These are phyloP conservation scores for Callipepla squamata DNA, from an alignment of 2,113 vertebrate species.

Conservation along the genomic window DNA sequence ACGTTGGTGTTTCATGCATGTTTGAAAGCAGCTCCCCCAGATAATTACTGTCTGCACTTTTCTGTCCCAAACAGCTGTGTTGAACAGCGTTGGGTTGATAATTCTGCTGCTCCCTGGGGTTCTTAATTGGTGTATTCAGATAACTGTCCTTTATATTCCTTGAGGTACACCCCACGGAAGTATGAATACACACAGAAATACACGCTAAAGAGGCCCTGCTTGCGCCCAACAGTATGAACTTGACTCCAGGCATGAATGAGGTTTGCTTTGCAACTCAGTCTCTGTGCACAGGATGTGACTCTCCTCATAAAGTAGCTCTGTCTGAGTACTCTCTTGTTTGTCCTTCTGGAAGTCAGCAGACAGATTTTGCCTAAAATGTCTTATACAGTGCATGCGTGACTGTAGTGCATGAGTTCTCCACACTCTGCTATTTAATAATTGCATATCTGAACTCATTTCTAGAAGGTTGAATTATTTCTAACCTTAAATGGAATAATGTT, in stretches of 20 bases:
- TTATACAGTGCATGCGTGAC: neutral
- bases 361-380: neutral
- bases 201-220: constrained; percentile 11
- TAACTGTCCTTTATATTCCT: constrained; percentile 63
- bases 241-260: neutral
- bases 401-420: neutral
- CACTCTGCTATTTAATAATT: neutral
- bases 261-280: neutral
- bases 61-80: constrained; percentile 7
- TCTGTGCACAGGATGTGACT: neutral
- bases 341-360: neutral
- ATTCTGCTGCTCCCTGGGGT: constrained; percentile 63
- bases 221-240: neutral
- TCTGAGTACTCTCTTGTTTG: neutral
- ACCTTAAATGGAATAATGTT: constrained; percentile 6
- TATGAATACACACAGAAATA: neutral
- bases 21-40: constrained; percentile 4
- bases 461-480: constrained; percentile 20
- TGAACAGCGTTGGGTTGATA: constrained; percentile 66
- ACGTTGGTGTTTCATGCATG: neutral
- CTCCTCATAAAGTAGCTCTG: neutral
- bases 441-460: constrained; percentile 14
- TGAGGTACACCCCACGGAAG: constrained; percentile 6
- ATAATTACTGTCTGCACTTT: constrained; percentile 41
- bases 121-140: constrained; percentile 65